Evolutionary conservation across 1,140 invertebrate genomes (phyloP).

Genomic region (Eriosoma lanigerum): DNA sequence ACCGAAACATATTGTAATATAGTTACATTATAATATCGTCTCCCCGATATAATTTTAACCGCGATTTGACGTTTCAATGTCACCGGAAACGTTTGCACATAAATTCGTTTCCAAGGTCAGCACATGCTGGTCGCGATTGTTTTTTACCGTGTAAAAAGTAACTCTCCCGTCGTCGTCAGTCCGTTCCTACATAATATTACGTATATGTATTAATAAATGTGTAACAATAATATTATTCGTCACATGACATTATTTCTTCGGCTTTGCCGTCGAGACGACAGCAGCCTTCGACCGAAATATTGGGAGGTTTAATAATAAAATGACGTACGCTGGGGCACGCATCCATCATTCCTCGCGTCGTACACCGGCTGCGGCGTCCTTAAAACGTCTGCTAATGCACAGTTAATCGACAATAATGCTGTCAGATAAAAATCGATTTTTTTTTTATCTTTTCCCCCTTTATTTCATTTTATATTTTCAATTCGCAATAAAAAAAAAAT

Average conservation of each 20-base stretch:
- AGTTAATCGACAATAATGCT: slow-evolving; percentile 44
- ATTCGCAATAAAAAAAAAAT: no score
- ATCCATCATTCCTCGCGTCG: slow-evolving; percentile 32
- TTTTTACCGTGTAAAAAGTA: background rate
- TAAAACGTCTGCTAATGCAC: slow-evolving; percentile 45
- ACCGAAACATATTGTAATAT: no score
- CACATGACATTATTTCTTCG: no score
- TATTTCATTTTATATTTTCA: no score
- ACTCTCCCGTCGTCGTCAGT: background rate
- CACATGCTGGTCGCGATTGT: background rate
- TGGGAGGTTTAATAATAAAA: background rate
- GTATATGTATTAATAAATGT: background rate
- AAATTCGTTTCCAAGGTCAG: slow-evolving; percentile 6
- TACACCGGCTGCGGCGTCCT: slow-evolving; percentile 4
- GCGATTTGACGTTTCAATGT: slow-evolving; percentile 14
- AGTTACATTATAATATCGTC: no score
- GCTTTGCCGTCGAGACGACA: no score
- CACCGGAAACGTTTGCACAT: background rate
- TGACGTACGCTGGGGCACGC: background rate
- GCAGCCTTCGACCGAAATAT: background rate
- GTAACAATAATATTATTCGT: background rate
- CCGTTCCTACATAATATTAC: background rate
- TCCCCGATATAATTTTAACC: no score
- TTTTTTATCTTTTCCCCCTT: no score
- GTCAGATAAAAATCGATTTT: slow-evolving; percentile 47